These are phyloP conservation scores for Drosophila nr. medialis DNA, from an alignment of 2,888 invertebrate genomes.

Conservation along the genomic window DNA sequence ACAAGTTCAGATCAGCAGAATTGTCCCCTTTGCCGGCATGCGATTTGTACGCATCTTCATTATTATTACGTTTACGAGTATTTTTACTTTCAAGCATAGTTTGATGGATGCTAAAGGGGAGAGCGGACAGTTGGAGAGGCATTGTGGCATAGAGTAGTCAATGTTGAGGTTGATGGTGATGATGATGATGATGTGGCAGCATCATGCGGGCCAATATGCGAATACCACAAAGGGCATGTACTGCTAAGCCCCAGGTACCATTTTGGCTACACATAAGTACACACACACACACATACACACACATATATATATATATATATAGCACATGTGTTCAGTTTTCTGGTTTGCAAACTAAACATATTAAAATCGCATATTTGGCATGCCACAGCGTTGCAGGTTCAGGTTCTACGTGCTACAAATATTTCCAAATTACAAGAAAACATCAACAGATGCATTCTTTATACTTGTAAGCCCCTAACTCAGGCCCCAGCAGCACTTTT, in stretches of 20 bases:
- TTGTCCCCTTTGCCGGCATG: neutral
- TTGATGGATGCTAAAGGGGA: neutral
- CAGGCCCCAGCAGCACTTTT: neutral
- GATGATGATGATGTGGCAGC: neutral
- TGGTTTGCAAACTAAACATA: slow-evolving; percentile 5
- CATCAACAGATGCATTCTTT: too few species aligned
- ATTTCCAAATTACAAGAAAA: neutral
- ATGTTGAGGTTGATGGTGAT: slow-evolving; percentile 3
- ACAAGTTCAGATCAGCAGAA: neutral
- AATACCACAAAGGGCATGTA: slow-evolving; percentile 15
- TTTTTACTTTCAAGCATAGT: slow-evolving; percentile 22
- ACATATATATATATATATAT: neutral
- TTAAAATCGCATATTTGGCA: slow-evolving; percentile 27
- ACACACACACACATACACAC: neutral
- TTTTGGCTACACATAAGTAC: neutral
- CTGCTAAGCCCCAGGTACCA: slow-evolving; percentile 16
- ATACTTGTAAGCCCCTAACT: too few species aligned
- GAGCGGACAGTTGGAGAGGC: neutral
- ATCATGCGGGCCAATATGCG: slow-evolving; percentile 24
- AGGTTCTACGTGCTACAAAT: neutral
- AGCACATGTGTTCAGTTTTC: neutral
- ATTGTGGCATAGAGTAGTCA: slow-evolving; percentile 7
- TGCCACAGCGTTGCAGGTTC: slow-evolving; percentile 23
- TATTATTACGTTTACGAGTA: slow-evolving; percentile 18
- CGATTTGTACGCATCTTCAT: slow-evolving; percentile 16